Evolutionary conservation across 2,888 invertebrate species (phyloP).

Genomic region (Drosophila koepferae): DNA sequence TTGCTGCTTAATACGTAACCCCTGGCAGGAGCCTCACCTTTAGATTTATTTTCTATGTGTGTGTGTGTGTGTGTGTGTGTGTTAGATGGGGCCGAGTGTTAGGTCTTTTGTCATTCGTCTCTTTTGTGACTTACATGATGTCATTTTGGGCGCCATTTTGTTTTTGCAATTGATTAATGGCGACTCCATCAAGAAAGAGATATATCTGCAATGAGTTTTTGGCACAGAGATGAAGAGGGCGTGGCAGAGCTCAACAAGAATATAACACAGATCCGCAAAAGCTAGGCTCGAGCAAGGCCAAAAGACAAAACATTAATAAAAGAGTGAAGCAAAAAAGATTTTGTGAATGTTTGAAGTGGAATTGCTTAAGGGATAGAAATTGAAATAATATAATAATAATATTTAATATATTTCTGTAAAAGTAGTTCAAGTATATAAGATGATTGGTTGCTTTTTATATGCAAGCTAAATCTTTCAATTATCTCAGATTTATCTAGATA

Average conservation of each 20-base stretch:
- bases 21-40: slow-evolving; percentile 60
- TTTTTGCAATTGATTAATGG: slow-evolving; percentile 71
- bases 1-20: slow-evolving; percentile 31
- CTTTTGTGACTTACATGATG: slow-evolving; percentile 56
- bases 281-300: neutral
- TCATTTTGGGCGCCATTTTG: slow-evolving; percentile 73
- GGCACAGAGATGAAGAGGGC: slow-evolving; percentile 20
- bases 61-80: slow-evolving; percentile 11
- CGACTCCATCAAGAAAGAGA: slow-evolving; percentile 42
- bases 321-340: neutral
- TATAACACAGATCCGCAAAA: slow-evolving; percentile 5
- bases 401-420: neutral
- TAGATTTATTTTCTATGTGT: slow-evolving; percentile 3
- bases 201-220: slow-evolving; percentile 47
- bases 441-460: neutral
- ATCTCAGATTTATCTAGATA: neutral
- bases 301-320: neutral
- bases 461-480: neutral
- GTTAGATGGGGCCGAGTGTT: slow-evolving; percentile 41
- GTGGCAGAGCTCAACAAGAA: slow-evolving; percentile 11
- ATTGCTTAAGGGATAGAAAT: neutral
- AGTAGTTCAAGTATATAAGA: neutral
- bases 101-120: slow-evolving; percentile 36
- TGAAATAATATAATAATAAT: neutral
- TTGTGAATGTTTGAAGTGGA: neutral